Evolutionary conservation across 2,113 vertebrate species (phyloP).

Genomic region (Noturus placidus): DNA sequence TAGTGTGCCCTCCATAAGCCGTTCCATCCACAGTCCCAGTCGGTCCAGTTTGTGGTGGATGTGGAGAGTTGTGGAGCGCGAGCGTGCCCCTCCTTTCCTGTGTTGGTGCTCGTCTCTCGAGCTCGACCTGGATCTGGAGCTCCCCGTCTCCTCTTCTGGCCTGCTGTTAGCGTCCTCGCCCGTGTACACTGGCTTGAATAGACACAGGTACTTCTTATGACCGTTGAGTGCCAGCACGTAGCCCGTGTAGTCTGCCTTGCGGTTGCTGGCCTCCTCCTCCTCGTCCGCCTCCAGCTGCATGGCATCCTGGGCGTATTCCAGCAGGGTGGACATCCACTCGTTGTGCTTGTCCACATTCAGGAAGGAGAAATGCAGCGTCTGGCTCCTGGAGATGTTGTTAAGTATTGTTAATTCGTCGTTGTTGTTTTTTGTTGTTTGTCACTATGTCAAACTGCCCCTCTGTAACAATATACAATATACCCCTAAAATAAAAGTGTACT

Average conservation of each 20-base stretch:
- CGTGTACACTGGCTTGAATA: conserved; percentile 89
- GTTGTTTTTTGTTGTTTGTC: background rate
- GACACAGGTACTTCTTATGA: conserved; percentile 96
- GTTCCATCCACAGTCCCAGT: conserved; percentile 94
- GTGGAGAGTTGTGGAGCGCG: conserved; percentile 76
- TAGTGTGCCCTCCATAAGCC: conserved; percentile 90
- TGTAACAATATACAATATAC: background rate
- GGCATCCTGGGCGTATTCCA: conserved; percentile 86
- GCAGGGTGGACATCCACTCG: conserved; percentile 85
- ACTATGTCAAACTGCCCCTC: background rate
- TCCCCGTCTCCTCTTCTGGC: conserved; percentile 65
- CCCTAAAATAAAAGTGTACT: background rate
- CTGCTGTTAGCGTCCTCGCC: conserved; percentile 76
- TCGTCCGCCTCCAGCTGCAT: conserved; percentile 81
- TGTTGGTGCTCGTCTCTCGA: conserved; percentile 64
- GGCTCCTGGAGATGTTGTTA: conserved; percentile 75
- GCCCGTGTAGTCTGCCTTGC: conserved; percentile 87
- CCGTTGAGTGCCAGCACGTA: conserved; percentile 93
- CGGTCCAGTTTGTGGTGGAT: conserved; percentile 90
- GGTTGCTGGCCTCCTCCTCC: conserved; percentile 77
- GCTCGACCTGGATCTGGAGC: conserved; percentile 56
- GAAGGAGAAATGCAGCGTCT: conserved; percentile 95
- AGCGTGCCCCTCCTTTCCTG: conserved; percentile 64
- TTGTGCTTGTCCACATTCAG: conserved; percentile 92
- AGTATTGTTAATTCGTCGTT: background rate